A percentile compares a stretch with the other conserved stretches of the same genome.
phyloP scores from a whole-genome alignment of 2,888 invertebrate genomes.

The Strigamia crassipes region DNA sequence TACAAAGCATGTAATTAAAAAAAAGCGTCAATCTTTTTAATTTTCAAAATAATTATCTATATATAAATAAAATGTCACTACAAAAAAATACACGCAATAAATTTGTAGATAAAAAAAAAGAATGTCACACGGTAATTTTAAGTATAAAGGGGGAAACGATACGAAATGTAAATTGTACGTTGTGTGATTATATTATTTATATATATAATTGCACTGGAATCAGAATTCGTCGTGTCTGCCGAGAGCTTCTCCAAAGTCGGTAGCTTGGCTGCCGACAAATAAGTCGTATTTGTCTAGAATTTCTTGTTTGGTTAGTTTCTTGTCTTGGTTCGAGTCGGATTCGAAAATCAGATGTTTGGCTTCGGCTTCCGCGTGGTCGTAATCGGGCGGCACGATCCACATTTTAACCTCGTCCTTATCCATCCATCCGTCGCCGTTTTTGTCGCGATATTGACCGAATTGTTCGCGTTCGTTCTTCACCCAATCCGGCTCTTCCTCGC shows the following conservation, averaged over 20 bases:
- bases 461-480: slow-evolving; percentile 91
- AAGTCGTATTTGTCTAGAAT: slow-evolving; percentile 93
- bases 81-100: not conserved
- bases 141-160: no score
- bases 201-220: slow-evolving; percentile 48
- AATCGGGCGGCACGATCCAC: slow-evolving; percentile 95
- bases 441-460: slow-evolving; percentile 79
- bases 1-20: slow-evolving; percentile 4
- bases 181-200: not conserved
- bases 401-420: slow-evolving; percentile 80
- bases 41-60: not conserved
- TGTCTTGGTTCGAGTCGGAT: slow-evolving; percentile 90
- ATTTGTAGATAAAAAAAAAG: not conserved
- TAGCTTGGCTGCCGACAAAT: slow-evolving; percentile 98
- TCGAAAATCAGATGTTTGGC: slow-evolving; percentile 93
- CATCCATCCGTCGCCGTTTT: slow-evolving; percentile 83
- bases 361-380: slow-evolving; percentile 96
- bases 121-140: not conserved
- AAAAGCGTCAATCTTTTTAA: not conserved
- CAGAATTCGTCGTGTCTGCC: slow-evolving; percentile 95
- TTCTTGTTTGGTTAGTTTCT: slow-evolving; percentile 84
- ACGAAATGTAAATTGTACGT: no score
- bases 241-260: slow-evolving; percentile 96
- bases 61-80: slow-evolving; percentile 1
- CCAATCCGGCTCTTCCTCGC: slow-evolving; percentile 89